Conservation (phyloP, 2,797 vertebrate species). For the Hoplostethus mediterraneus region DNA sequence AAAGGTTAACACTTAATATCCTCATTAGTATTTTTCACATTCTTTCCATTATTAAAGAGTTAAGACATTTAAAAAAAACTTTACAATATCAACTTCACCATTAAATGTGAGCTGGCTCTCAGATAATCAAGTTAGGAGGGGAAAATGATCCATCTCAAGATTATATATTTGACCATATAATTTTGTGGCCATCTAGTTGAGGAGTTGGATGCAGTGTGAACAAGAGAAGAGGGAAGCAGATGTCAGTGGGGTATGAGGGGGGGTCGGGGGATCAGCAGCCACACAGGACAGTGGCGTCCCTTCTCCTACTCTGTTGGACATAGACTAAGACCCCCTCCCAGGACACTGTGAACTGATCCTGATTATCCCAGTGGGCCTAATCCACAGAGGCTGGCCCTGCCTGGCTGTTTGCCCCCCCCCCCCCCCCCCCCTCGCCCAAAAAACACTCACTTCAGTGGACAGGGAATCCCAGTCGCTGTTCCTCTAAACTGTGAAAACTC, state of each 20-base stretch:
- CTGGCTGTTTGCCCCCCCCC: conserved; percentile 51
- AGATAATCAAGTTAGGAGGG: not conserved
- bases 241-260: conserved; percentile 56
- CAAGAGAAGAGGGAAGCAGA: conserved; percentile 51
- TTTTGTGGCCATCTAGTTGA: conserved; percentile 13
- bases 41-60: not conserved
- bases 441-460: conserved; percentile 86
- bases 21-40: not conserved
- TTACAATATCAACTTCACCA: not conserved
- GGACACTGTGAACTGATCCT: conserved; percentile 85
- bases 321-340: conserved; percentile 80
- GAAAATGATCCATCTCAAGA: not conserved
- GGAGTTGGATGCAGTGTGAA: conserved; percentile 37
- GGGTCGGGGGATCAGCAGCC: conserved; percentile 59
- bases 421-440: conserved; percentile 30
- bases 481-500: conserved; percentile 89
- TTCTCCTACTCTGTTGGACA: conserved; percentile 76
- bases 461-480: conserved; percentile 83
- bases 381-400: conserved; percentile 77
- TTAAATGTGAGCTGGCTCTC: not conserved
- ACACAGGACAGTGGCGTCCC: conserved; percentile 77
- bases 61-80: not conserved
- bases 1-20: conserved; percentile 2
- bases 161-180: not conserved
- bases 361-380: conserved; percentile 87